phyloP scores from a whole-genome alignment of 1,140 invertebrate species.

The Eriosoma lanigerum region DNA sequence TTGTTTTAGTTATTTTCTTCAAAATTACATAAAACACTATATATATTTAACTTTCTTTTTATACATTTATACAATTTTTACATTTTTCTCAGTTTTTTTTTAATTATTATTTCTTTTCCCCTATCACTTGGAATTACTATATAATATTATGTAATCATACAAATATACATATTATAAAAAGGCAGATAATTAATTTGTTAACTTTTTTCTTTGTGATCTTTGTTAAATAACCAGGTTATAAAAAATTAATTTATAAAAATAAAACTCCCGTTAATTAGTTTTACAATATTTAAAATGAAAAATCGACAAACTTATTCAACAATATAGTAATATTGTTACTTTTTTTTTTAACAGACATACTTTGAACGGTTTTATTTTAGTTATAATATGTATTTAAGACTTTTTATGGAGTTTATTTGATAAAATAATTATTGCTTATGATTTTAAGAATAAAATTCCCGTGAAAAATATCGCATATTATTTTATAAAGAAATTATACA shows the following conservation, averaged over 20 bases:
- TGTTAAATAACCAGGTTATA: slow-evolving; percentile 13
- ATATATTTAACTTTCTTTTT: neutral
- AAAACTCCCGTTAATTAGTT: slow-evolving; percentile 17
- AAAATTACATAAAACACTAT: neutral
- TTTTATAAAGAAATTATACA: too few relatives aligned
- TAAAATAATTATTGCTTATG: too few relatives aligned
- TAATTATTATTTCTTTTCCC: neutral
- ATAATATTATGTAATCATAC: neutral
- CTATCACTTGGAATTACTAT: neutral
- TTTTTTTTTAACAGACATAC: too few relatives aligned
- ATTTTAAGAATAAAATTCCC: too few relatives aligned
- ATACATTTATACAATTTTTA: neutral
- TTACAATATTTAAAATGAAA: slow-evolving; percentile 7
- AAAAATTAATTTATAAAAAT: slow-evolving; percentile 12
- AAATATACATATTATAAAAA: neutral
- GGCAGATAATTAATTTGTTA: slow-evolving; percentile 36
- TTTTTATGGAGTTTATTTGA: too few relatives aligned
- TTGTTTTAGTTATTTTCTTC: neutral
- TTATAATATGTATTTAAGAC: too few relatives aligned
- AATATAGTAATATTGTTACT: too few relatives aligned
- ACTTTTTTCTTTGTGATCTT: slow-evolving; percentile 10
- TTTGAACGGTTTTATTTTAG: too few relatives aligned
- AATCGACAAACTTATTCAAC: slow-evolving; percentile 11
- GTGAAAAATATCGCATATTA: too few relatives aligned
- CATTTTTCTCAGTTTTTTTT: neutral